phyloP scores from a whole-genome alignment of 1,140 invertebrate genomes.

The Olivierus martensii region DNA sequence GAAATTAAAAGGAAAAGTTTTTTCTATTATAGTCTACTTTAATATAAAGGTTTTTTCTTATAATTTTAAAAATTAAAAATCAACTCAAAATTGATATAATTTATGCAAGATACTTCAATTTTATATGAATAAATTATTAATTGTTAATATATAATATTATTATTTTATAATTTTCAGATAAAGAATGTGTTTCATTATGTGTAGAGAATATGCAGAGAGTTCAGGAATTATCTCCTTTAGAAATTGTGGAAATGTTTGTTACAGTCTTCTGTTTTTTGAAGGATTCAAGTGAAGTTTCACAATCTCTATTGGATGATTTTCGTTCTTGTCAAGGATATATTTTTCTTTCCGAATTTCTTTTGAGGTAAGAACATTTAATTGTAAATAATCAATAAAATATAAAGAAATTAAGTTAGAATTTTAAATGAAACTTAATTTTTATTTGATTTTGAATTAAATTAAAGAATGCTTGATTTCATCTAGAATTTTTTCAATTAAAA shows the following conservation, averaged over 20 bases:
- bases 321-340: slow-evolving; percentile 83
- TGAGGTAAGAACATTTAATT: slow-evolving; percentile 52
- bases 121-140: too few relatives aligned
- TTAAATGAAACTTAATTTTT: too few relatives aligned
- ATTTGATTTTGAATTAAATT: too few relatives aligned
- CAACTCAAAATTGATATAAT: slow-evolving; percentile 1
- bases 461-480: too few relatives aligned
- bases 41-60: too few relatives aligned
- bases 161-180: slow-evolving; percentile 48
- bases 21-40: too few relatives aligned
- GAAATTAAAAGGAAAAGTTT: too few relatives aligned
- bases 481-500: too few relatives aligned
- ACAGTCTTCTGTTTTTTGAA: slow-evolving; percentile 96
- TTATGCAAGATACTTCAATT: slow-evolving; percentile 13
- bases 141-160: too few relatives aligned
- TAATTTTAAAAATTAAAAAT: too few relatives aligned
- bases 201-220: slow-evolving; percentile 90
- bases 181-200: slow-evolving; percentile 85
- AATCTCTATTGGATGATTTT: slow-evolving; percentile 87
- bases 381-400: too few relatives aligned
- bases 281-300: slow-evolving; percentile 94
- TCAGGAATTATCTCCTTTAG: slow-evolving; percentile 80
- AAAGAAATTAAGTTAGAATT: too few relatives aligned
- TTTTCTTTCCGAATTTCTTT: slow-evolving; percentile 84
- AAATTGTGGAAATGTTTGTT: slow-evolving; percentile 96